Evolutionary conservation across 2,888 invertebrate species (phyloP), one percentile per base, ranked within the genome.

Genomic region (Orthonevra nobilis): DNA sequence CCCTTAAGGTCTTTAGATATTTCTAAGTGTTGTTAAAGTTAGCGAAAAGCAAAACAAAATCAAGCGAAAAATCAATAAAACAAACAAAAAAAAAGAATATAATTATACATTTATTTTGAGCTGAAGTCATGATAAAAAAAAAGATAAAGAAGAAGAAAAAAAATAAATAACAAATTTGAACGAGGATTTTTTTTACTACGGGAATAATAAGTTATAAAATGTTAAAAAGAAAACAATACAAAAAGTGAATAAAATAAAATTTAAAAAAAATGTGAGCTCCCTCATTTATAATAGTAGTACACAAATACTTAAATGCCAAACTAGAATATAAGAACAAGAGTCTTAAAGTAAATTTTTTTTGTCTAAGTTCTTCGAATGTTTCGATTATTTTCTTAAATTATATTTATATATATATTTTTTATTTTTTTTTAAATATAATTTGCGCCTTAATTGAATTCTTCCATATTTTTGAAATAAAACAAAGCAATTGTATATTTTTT

Each of bases 231-330:
- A 60, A 69, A 75, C 34, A 7, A 56, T 56, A 44, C 26, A 28
- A 12, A 60, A 46, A 32, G 7, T 32, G 7, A 50, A 5, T 10
- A 23, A 36, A 36, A 34, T 34, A 6, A 50, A 19, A 10, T n/a
- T 9, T 17, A 36, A 28, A 17, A 58, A 17, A 28, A 20, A 42
- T n/a, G n/a, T n/a, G 40, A 46, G 50, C 52, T 44, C 70, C 56
- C 64, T 60, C 70, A 72, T 58, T 72, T 64, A 52, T 52, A 72
- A 58, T 58, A 54, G 54, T 70, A 63, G 63, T 60, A 64, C 64
- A 72, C 60, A 70, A 72, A 77, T 46, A 79, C 66, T 79, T 79
- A 66, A 79, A 79, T 79, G 79, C 79, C 79, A 79, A 79, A 79
- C 73, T 79, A 79, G 64, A 36, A 23, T 36, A 34, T 79, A 79